phyloP scores from a whole-genome alignment of 1,140 invertebrate species.

The Nasonia vitripennis region DNA sequence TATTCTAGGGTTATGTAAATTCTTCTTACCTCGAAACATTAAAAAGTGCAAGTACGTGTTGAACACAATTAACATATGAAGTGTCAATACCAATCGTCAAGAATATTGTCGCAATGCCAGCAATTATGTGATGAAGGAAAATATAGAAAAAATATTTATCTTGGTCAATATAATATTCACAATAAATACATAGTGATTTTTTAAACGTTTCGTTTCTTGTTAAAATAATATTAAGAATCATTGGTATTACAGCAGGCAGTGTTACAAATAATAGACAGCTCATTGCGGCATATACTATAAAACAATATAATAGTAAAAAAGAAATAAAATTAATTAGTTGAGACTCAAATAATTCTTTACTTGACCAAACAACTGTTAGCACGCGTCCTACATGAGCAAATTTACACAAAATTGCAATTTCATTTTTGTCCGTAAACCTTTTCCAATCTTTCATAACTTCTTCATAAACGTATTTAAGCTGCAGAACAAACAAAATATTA shows the following conservation, averaged over 20 bases:
- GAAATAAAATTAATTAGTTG: neutral
- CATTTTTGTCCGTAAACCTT: neutral
- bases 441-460: conserved; percentile 26
- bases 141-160: conserved; percentile 22
- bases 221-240: neutral
- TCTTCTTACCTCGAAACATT: neutral
- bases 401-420: neutral
- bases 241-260: neutral
- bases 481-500: neutral
- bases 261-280: neutral
- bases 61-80: conserved; percentile 6
- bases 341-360: neutral
- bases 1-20: neutral
- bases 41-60: conserved; percentile 19
- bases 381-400: neutral
- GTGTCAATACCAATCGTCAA: neutral
- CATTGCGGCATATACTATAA: neutral
- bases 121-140: neutral
- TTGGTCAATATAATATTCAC: conserved; percentile 20
- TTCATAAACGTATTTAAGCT: conserved; percentile 17
- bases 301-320: neutral
- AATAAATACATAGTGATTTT: neutral
- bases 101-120: neutral
- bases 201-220: neutral
- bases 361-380: neutral